Evolutionary conservation across 37 sponge, comb jelly and placozoan species (phyloP), one percentile per base, ranked within the genome.

Genomic region (Dysidea cf. avara): DNA sequence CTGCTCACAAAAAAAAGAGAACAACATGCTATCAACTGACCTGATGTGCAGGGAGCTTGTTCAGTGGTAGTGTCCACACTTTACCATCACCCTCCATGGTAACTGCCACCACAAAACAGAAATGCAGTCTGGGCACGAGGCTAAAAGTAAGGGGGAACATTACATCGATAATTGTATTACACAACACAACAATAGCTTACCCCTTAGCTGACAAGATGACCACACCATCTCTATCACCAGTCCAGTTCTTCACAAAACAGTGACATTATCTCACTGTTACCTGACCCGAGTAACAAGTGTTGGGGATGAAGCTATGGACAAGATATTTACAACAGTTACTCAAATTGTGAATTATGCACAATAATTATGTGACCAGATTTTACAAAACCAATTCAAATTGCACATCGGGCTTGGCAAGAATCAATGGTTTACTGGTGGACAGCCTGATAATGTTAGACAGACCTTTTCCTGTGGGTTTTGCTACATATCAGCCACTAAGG

Each of bases 31-130:
- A n/a, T n/a, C n/a, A n/a, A n/a, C n/a, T n/a, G n/a, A n/a, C n/a
- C n/a, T n/a, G n/a, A n/a, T n/a, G n/a, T n/a, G 30, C 9, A 2
- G 66, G 66, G 22, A 64, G 30, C 14, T 24, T 29, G 30, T 22
- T 22, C 11, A 24, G 2, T 1, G 39, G 69, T 21, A 88, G 61
- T 0, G 78, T 53, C 89, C 89, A 88, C 3, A 76, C 56, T 75
- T 88, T 88, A 32, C 77, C 72, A 28, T 56, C 72, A 3, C 89
- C 89, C 53, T 88, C 80, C 46, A 83, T 80, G 14, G 83, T 73
- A 30, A 83, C 33, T 20, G 83, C 78, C 34, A 82, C 30, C n/a
- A 88, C 60, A 20, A 78, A 78, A 54, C n/a, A n/a, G n/a, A n/a
- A n/a, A n/a, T n/a, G n/a, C n/a, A n/a, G n/a, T n/a, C n/a, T n/a